Evolutionary conservation across 1,140 invertebrate species (phyloP).

Genomic region (Drosophila pachea): DNA sequence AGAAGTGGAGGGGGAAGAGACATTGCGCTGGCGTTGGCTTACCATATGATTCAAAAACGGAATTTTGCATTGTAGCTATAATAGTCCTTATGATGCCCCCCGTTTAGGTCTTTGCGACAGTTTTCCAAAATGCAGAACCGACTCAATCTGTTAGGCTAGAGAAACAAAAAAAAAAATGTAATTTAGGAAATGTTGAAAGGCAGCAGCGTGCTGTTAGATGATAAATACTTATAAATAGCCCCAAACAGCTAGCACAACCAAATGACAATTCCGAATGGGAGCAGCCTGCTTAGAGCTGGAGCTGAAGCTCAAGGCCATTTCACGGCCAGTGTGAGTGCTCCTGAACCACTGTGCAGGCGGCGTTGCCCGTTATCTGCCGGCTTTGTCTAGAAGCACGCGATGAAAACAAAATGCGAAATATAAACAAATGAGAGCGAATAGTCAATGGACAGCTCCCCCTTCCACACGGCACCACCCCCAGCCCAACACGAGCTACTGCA

Average conservation of each 20-base stretch:
- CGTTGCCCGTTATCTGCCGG: neutral
- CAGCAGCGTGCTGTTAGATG: slow-evolving; percentile 20
- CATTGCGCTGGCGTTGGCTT: too few relatives aligned
- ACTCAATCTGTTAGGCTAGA: slow-evolving; percentile 1
- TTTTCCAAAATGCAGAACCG: slow-evolving; percentile 3
- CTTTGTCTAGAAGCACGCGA: slow-evolving; percentile 30
- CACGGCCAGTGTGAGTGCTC: too few relatives aligned
- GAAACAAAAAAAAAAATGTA: slow-evolving; percentile 27
- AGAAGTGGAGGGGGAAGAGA: too few relatives aligned
- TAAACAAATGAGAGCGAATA: slow-evolving; percentile 19
- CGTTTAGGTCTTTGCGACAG: slow-evolving; percentile 3
- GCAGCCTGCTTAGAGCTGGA: slow-evolving; percentile 14
- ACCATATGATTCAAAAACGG: neutral
- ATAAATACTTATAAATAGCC: slow-evolving; percentile 15
- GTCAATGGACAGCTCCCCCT: neutral
- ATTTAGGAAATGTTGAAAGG: slow-evolving; percentile 36
- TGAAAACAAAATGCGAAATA: slow-evolving; percentile 20
- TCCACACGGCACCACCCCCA: too few relatives aligned
- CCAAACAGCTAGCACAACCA: neutral
- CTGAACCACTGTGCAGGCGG: slow-evolving; percentile 10
- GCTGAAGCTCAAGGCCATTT: too few relatives aligned
- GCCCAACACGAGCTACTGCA: slow-evolving; percentile 11
- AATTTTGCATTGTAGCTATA: slow-evolving; percentile 32
- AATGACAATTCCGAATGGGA: neutral
- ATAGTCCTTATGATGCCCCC: neutral